Conservation (phyloP, 2,797 vertebrate species). For the Mormyrops attenuatus region DNA sequence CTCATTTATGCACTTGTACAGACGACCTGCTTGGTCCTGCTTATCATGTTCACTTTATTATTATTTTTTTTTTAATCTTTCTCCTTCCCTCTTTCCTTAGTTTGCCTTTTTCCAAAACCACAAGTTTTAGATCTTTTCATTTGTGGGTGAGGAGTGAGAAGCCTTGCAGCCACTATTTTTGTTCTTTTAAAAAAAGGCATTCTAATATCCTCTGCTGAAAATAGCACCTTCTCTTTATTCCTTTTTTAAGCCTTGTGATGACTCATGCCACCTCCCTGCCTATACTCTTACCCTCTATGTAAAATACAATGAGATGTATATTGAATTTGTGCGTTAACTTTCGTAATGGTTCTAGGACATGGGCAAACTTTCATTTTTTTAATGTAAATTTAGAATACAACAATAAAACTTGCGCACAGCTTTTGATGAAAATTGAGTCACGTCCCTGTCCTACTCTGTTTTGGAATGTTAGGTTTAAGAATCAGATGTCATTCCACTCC, state of each 20-base stretch:
- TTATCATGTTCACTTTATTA: conserved; percentile 33
- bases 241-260: conserved; percentile 72
- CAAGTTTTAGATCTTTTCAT: conserved; percentile 54
- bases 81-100: not conserved
- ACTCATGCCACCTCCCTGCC: conserved; percentile 87
- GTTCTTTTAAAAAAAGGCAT: conserved; percentile 45
- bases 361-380: conserved; percentile 64
- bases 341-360: conserved; percentile 72
- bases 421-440: conserved; percentile 76
- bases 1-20: conserved; percentile 72
- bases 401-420: conserved; percentile 85
- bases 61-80: conserved; percentile 30
- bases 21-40: conserved; percentile 41
- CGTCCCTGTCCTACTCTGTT: conserved; percentile 44
- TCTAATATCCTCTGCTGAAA: conserved; percentile 65
- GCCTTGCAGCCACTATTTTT: conserved; percentile 52
- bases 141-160: conserved; percentile 62
- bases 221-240: conserved; percentile 97
- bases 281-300: conserved; percentile 78
- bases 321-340: conserved; percentile 78
- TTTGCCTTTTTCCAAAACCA: not conserved
- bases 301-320: conserved; percentile 73
- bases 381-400: conserved; percentile 84
- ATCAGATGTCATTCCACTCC: not conserved
- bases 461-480: conserved; percentile 44